Base-by-base conservation (phyloP, 1,140 invertebrate species). In the Steinernema khuongi region DNA sequence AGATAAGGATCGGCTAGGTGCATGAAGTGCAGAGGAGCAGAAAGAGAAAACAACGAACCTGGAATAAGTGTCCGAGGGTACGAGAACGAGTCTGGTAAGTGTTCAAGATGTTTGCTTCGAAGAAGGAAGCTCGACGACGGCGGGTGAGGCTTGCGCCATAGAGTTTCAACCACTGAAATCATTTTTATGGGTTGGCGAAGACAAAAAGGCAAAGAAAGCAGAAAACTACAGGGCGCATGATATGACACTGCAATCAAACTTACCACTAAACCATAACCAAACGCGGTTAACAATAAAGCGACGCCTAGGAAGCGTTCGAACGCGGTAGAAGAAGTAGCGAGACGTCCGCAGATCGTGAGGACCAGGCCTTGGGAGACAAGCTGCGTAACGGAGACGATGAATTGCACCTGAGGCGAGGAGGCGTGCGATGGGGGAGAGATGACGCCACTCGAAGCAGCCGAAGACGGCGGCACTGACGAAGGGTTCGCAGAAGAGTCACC, bases 31-130 rank as follows among this genome's bases (percentile, higher is more conserved):
- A 17, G 71, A 77, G 70, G 31, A 75, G 67, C 31, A 72, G 67
- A 67, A 74, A 74, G n/a, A 77, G 67, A 18, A 76, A 76, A 41
- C 7, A 7, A n/a, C 36, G 7, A 11, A 60, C 50, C 50, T 60
- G 11, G 50, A 60, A 60, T 7, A 60, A 22, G 26, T 60, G 19
- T 11, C 50, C 50, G 11, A 60, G 11, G 4, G 7, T 60, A 4
- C 50, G 7, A 7, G 50, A 14, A 22, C 50, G 50, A 14, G 50
- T 11, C 19, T 60, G 50, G 22, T 60, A 60, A 14, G 50, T 60
- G 7, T 60, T 26, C 50, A 60, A 22, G 19, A 60, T 60, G 50
- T 60, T 60, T 22, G 50, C 11, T 60, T 60, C 50, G 22, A 17
- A 26, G 50, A 60, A 60, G 14, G 50, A 17, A 7, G 50, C 50